Conservation (phyloP, 2,797 vertebrate genomes). For the Sebastes hopkinsi region DNA sequence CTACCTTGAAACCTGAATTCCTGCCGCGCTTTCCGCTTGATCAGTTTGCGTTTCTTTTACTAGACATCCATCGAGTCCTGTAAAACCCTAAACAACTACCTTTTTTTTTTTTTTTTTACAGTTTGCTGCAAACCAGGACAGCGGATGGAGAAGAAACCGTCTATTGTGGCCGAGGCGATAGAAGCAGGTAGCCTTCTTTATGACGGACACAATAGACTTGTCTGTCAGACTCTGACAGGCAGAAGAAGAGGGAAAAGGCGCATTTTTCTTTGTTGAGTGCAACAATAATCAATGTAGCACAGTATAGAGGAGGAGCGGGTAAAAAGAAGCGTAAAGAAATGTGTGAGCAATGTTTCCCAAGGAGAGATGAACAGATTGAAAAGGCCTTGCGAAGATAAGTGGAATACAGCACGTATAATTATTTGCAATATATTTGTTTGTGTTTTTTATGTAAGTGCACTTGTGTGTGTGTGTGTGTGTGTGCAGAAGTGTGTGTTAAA, state of each 20-base stretch:
- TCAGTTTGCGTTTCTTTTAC: constrained; percentile 46
- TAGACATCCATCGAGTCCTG: constrained; percentile 31
- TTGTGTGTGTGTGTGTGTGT: neutral
- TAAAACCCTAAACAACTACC: constrained; percentile 25
- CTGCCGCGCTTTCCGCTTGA: constrained; percentile 22
- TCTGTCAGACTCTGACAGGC: constrained; percentile 22
- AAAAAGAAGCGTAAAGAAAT: constrained; percentile 5
- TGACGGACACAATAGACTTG: constrained; percentile 1
- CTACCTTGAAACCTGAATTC: constrained; percentile 56
- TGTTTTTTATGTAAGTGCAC: neutral
- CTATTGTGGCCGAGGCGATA: neutral
- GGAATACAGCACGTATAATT: constrained; percentile 35
- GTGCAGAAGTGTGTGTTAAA: constrained; percentile 64
- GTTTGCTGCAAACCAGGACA: constrained; percentile 11
- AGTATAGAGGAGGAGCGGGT: neutral
- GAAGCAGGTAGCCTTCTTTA: constrained; percentile 6
- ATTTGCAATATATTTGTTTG: constrained; percentile 36
- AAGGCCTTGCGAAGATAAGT: constrained; percentile 20
- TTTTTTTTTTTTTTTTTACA: constrained; percentile 17
- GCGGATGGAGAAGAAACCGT: neutral
- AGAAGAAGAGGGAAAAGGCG: neutral
- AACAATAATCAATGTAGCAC: neutral
- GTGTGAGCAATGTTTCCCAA: constrained; percentile 23
- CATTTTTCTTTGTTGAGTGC: constrained; percentile 12
- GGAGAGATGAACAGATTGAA: constrained; percentile 28